Base-by-base conservation (phyloP, 2,797 vertebrate species). In the Chaunax sp. region DNA sequence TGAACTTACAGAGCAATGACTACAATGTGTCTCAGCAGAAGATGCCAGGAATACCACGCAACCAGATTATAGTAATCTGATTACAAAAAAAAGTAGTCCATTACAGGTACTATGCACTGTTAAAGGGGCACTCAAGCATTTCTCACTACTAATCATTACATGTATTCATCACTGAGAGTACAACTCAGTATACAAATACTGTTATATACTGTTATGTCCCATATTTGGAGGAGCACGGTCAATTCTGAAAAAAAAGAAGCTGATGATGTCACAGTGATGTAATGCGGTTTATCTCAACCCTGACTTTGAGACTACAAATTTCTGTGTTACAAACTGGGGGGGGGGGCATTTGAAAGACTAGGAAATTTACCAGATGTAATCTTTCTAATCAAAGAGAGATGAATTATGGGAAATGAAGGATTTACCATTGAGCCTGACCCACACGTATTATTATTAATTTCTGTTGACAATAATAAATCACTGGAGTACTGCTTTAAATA, bases 51-150 rank as follows among this genome's bases (percentile, higher is more conserved):
- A 59, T 50, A 60, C 12, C 25, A 56, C 12, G 20, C 52, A 74
- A 71, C 50, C 67, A 56, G 55, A 75, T 60, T 6, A 54, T 25
- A 78, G 49, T 62, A 54, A 70, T 75, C 49, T 69, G 70, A 70
- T 78, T 59, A 51, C 41, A 72, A 38, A 44, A 18, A 47, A 26
- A 5, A 33, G 14, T 16, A 67, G 60, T 66, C 54, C 60, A 67
- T 64, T 62, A 64, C 71, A 83, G 57, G 37, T 41, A 4, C 11
- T 33, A 26, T 41, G n/a, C 3, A 43, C n/a, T 12, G 66, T 56
- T 56, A 61, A 44, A 57, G 26, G 22, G 51, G 4, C 23, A 53
- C 4, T 26, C 12, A 20, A 43, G 8, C 18, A 19, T 15, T 25
- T 66, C 18, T 51, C 40, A 35, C 28, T 30, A 30, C 9, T 5